A percentile compares a stretch with the other conserved stretches of the same genome.
phyloP scores from a whole-genome alignment of 2,797 vertebrate genomes.

The Myiotriccus ornatus region DNA sequence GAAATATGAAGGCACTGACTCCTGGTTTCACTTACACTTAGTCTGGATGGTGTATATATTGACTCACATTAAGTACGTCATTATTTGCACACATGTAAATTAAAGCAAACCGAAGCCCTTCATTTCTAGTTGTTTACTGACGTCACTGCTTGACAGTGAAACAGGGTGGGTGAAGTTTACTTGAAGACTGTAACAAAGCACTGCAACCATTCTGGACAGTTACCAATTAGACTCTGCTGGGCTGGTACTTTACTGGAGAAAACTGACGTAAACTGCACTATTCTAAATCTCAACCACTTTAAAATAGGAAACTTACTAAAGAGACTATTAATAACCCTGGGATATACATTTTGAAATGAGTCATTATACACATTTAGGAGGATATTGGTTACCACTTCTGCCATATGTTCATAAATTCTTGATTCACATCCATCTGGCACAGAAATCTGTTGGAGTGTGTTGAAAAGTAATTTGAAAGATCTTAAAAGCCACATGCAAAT shows the following conservation, averaged over 20 bases:
- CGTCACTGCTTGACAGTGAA: background rate
- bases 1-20: background rate
- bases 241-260: background rate
- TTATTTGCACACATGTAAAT: background rate
- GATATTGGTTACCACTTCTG: background rate
- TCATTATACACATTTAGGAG: background rate
- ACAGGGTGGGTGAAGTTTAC: background rate
- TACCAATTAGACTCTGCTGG: background rate
- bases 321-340: background rate
- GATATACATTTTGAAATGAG: background rate
- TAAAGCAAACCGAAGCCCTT: background rate
- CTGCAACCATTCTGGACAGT: background rate
- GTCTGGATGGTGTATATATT: background rate
- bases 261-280: background rate
- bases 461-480: background rate
- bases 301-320: background rate
- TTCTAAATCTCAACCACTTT: background rate
- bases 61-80: background rate
- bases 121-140: background rate
- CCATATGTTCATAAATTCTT: slow-evolving; percentile 26
- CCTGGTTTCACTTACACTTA: background rate
- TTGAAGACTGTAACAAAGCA: background rate
- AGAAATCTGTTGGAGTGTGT: background rate
- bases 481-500: background rate
- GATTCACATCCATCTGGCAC: slow-evolving; percentile 7